Evolutionary conservation across 1,140 invertebrate genomes (phyloP).

Genomic region (Bombus terrestris): DNA sequence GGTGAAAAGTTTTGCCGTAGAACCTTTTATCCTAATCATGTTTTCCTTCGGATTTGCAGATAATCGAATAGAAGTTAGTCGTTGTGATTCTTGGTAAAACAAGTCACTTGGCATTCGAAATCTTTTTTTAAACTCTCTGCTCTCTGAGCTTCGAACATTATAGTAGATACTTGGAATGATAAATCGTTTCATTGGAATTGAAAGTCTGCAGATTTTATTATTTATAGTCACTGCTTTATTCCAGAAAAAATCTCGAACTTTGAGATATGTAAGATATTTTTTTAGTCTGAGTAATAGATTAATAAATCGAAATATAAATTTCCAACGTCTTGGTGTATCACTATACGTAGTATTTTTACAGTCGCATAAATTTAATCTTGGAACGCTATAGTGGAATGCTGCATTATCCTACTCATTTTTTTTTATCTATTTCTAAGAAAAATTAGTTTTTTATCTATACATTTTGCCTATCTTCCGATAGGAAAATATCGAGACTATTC

Average conservation of each 20-base stretch:
- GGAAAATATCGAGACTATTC: too few relatives aligned
- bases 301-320: background rate
- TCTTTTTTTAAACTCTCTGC: background rate
- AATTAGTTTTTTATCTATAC: background rate
- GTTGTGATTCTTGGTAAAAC: background rate
- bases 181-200: too few relatives aligned
- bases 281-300: too few relatives aligned
- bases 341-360: background rate
- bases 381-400: too few relatives aligned
- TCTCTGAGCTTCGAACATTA: too few relatives aligned
- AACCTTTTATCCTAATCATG: slow-evolving; percentile 59
- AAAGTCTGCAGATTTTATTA: too few relatives aligned
- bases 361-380: background rate
- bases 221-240: background rate
- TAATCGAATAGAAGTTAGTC: background rate
- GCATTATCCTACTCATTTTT: background rate
- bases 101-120: background rate
- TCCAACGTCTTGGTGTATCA: background rate
- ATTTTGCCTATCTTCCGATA: too few relatives aligned
- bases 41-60: slow-evolving; percentile 8
- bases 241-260: background rate
- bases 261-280: too few relatives aligned
- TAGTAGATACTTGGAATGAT: background rate
- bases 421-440: background rate
- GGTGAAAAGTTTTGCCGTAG: slow-evolving; percentile 25